Evolutionary conservation across 2,888 invertebrate genomes (phyloP).

Genomic region (Pterobdella sp.): DNA sequence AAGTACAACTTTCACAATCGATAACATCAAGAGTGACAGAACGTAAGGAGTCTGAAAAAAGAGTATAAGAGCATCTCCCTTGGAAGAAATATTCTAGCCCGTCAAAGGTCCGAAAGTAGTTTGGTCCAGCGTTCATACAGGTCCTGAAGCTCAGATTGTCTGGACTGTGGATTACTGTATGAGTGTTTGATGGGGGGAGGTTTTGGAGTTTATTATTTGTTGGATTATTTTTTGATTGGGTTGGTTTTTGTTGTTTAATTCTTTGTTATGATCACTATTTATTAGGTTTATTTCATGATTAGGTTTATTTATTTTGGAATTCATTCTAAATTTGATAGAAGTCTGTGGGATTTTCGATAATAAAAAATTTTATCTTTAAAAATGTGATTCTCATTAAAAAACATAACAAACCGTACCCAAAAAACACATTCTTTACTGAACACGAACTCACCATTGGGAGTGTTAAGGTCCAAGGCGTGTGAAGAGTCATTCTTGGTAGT

Average conservation of each 20-base stretch:
- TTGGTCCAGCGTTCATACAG: constrained; percentile 33
- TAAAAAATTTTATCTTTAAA: not conserved
- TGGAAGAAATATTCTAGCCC: constrained; percentile 66
- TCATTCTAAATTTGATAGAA: not conserved
- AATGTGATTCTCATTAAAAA: too few relatives aligned
- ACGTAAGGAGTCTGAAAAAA: constrained; percentile 45
- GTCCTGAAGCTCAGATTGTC: constrained; percentile 31
- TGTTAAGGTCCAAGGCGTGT: constrained; percentile 19
- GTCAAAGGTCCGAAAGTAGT: constrained; percentile 68
- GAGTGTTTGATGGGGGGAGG: not conserved
- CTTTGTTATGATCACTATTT: not conserved
- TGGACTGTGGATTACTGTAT: constrained; percentile 11
- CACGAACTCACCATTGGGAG: constrained; percentile 25
- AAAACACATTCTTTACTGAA: not conserved
- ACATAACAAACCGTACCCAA: not conserved
- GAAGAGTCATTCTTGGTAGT: not conserved
- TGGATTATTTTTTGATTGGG: not conserved
- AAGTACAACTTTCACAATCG: constrained; percentile 32
- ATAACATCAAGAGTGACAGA: constrained; percentile 30
- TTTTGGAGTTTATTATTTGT: not conserved
- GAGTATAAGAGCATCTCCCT: constrained; percentile 62
- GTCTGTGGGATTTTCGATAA: not conserved
- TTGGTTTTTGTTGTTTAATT: not conserved
- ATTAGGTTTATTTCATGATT: not conserved
- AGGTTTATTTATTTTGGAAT: not conserved